Evolutionary conservation across 2,113 vertebrate genomes (phyloP), one percentile per base, ranked within the genome.

Genomic region (Anas platyrhynchos): DNA sequence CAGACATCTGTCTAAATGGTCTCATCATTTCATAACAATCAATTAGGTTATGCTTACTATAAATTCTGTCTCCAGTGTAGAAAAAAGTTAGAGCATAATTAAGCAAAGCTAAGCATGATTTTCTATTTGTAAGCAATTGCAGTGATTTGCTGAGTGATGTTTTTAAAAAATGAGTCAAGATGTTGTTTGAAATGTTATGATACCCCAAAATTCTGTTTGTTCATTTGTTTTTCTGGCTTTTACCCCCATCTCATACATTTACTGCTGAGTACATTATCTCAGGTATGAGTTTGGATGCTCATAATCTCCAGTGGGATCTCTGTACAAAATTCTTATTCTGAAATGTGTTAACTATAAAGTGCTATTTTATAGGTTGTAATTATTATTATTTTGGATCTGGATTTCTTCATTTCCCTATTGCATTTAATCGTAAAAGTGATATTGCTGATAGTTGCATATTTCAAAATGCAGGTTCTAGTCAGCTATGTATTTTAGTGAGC

Each of bases 1-100:
- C 54, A 84, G 80, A 85, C 88, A 89, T 94, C 82, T 95, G 86
- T 91, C 88, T 91, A 80, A 93, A 93, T 81, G 73, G 83, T 71
- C 68, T 88, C 77, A 32, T 93, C 15, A 26, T 86, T 91, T 89
- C 48, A 14, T 74, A 91, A 41, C 65, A 34, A 68, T 86, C 92
- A 75, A 0, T 95, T 93, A 84, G 58, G 62, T 77, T 72, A 41
- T 46, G 58, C 81, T 88, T 88, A 50, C 77, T 27, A 25, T 77
- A 62, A 91, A 72, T 55, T 13, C 22, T 65, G 5, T 79, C 20
- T 68, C 29, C 44, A 41, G 16, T 44, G 83, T 34, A 73, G 27
- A 75, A 22, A 62, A 88, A 90, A 75, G n/a, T 75, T 75, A 54
- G 29, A 69, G 36, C n/a, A 48, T 16, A 55, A 14, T 78, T 43